Conservation (phyloP, 2,888 invertebrate genomes). For the Eumerus sabulonum region DNA sequence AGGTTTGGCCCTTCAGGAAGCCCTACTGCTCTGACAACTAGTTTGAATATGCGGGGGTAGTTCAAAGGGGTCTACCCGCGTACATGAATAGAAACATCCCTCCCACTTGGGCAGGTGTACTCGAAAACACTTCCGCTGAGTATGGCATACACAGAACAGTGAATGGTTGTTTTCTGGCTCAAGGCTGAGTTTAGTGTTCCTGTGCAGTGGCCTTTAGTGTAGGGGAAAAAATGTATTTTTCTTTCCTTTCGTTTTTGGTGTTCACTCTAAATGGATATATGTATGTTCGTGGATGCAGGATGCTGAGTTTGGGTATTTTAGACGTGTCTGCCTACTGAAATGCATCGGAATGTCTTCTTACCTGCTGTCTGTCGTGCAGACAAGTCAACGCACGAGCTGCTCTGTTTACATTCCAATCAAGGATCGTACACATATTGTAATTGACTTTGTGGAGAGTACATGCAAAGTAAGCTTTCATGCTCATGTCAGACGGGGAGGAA, state of each 20-base stretch:
- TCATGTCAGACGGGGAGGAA: too few species aligned
- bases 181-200: conserved; percentile 25
- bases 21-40: too few species aligned
- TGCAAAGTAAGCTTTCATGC: too few species aligned
- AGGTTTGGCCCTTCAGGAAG: too few species aligned
- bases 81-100: conserved; percentile 25
- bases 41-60: too few species aligned
- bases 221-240: neutral
- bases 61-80: too few species aligned
- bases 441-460: too few species aligned
- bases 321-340: conserved; percentile 12
- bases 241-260: neutral
- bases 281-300: conserved; percentile 1
- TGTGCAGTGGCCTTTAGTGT: too few species aligned
- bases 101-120: conserved; percentile 1
- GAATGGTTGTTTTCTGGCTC: conserved; percentile 7
- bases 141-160: neutral
- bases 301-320: neutral
- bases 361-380: conserved; percentile 1
- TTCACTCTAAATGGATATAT: neutral
- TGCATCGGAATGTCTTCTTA: neutral
- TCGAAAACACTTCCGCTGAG: too few species aligned
- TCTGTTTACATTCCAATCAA: too few species aligned
- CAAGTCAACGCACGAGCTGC: too few species aligned
- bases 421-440: too few species aligned